Base-by-base conservation (phyloP, 2,888 invertebrate genomes). In the Calliphora vomitoria region DNA sequence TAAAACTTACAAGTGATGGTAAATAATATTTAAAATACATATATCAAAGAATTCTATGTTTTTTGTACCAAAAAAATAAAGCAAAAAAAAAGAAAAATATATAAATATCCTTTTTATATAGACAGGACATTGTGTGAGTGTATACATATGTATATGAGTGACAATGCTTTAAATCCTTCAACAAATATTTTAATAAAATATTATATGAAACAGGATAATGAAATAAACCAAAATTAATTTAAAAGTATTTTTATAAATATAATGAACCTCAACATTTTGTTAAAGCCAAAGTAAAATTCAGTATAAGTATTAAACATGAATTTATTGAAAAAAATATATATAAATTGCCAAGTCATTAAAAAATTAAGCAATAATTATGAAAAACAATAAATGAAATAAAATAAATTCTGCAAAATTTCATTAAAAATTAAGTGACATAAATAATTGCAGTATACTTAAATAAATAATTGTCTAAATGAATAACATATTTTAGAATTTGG, bases 1-100 rank as follows among this genome's bases (percentile, higher is more conserved):
- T 86, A 60, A 88, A 74, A 35, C 71, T 83, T 31, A 50, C 72
- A 58, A 84, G 64, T 74, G 76, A 88, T 64, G 83, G 83, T 83
- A 87, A 82, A 75, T 82, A 62, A 55, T 8, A 55, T 44, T 20
- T 53, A 18, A 20, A 60, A 53, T 69, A 38, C 35, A 1, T 53
- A 47, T 5, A 44, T 18, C 8, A 44, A 8, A 15, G 35, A 15
- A 55, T 47, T 44, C 1, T 71, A 62, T 41, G 31, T 35, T 58
- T 64, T 53, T 18, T 25, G 15, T 15, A 25, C 20, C 35, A 50
- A 53, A 64, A 47, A 38, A 44, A 38, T 35, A 25, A 75, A 88
- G 47, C 31, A 31, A 10, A 25, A 20, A n/a, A n/a, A n/a, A n/a
- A n/a, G n/a, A n/a, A n/a, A 10, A n/a, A 80, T 78, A 25, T 1